These are phyloP conservation scores for Sula dactylatra DNA, from an alignment of 2,113 vertebrate genomes.

Conservation along the genomic window DNA sequence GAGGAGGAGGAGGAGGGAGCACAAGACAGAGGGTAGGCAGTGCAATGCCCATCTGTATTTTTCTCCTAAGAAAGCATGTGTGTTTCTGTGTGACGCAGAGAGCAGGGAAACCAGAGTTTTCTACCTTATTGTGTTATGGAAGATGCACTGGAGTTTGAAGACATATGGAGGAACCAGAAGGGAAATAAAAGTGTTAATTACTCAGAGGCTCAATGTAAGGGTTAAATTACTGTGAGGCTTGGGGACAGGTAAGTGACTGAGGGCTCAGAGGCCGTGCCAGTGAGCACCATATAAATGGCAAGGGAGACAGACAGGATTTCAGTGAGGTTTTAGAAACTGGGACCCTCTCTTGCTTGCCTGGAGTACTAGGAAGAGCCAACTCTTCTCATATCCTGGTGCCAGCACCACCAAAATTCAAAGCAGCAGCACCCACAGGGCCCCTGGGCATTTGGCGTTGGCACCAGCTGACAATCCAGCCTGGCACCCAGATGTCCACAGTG, in stretches of 20 bases:
- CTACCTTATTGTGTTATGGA: not conserved
- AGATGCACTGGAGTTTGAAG: not conserved
- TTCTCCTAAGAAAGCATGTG: not conserved
- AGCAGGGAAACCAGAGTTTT: not conserved
- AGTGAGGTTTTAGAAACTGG: not conserved
- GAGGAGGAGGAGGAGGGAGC: not conserved
- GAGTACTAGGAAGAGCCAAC: not conserved
- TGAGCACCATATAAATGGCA: not conserved
- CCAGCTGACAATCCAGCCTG: not conserved
- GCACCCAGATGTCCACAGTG: rapidly evolving
- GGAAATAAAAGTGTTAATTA: not conserved
- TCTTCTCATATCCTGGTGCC: too few species aligned
- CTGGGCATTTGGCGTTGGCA: not conserved
- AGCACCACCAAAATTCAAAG: not conserved
- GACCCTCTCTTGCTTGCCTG: not conserved
- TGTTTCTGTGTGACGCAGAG: not conserved
- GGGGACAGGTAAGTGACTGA: not conserved
- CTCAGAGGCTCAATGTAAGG: not conserved
- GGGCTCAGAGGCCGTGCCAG: not conserved
- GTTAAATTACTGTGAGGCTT: not conserved
- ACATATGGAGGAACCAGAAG: not conserved
- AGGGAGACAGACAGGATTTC: not conserved
- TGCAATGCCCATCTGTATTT: not conserved
- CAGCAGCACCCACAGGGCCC: not conserved
- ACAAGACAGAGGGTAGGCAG: not conserved